Evolutionary conservation across 2,113 vertebrate species (phyloP).

Genomic region (Otus sunia): DNA sequence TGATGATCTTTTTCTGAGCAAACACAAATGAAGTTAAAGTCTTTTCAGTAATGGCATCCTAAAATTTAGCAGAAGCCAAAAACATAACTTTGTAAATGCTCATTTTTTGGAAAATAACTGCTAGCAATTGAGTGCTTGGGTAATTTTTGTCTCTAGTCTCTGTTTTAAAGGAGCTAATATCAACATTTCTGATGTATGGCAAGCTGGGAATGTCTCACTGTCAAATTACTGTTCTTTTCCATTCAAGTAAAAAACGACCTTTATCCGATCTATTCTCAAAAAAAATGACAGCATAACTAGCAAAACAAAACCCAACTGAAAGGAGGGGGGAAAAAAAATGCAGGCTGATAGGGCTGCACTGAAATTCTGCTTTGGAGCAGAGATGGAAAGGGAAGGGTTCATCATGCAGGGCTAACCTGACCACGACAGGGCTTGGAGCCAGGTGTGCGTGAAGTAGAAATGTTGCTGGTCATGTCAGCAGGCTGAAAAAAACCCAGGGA

Average conservation of each 20-base stretch:
- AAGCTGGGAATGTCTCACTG: constrained; percentile 13
- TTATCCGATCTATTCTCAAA: background rate
- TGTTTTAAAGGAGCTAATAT: background rate
- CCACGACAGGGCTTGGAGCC: fast-evolving
- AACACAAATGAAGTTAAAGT: background rate
- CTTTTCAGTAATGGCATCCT: background rate
- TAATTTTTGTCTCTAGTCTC: background rate
- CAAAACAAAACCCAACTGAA: background rate
- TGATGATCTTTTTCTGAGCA: background rate
- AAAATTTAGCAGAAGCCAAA: background rate
- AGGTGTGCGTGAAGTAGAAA: fast-evolving
- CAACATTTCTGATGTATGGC: background rate
- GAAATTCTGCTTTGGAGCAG: background rate
- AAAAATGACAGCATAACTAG: constrained; percentile 15
- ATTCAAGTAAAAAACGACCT: constrained; percentile 38
- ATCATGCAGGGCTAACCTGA: background rate
- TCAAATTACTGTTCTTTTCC: constrained; percentile 15
- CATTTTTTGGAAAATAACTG: background rate
- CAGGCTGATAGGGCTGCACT: background rate
- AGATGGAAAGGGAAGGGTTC: background rate
- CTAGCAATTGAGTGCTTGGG: background rate
- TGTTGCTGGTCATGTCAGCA: fast-evolving
- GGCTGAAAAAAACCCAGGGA: background rate
- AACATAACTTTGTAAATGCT: background rate
- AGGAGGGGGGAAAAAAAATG: background rate